Conservation (phyloP, 2,797 vertebrate genomes). For the Lepus oiostolus region DNA sequence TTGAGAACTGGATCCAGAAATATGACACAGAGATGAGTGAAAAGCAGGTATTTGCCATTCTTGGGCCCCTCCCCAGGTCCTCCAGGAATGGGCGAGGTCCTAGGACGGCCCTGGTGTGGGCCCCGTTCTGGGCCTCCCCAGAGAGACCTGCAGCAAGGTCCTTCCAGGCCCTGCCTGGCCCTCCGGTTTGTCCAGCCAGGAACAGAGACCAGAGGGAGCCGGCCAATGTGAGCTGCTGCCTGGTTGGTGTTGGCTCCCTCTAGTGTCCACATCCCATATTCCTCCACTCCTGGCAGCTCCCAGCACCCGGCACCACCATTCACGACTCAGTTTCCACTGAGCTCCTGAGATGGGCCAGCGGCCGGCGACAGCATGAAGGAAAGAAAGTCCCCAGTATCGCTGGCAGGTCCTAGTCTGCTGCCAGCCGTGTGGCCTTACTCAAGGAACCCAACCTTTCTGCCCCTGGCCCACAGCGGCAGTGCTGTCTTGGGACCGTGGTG, state of each 20-base stretch:
- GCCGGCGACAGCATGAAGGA: background rate
- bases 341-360: no score
- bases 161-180: background rate
- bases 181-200: background rate
- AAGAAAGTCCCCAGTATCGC: background rate
- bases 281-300: background rate
- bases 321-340: background rate
- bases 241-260: constrained; percentile 73
- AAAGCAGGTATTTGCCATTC: constrained; percentile 90
- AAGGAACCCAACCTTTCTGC: background rate
- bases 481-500: fast-evolving
- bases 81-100: background rate
- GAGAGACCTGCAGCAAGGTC: background rate
- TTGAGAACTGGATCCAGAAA: constrained; percentile 92
- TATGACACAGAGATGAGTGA: constrained; percentile 92
- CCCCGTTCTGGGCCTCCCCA: background rate
- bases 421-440: background rate
- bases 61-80: background rate
- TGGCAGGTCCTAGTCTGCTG: background rate
- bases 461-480: no score
- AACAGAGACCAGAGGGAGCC: background rate
- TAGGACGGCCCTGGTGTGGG: background rate
- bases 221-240: background rate
- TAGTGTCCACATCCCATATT: constrained; percentile 59
- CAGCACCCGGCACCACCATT: fast-evolving